Evolutionary conservation across 2,888 invertebrate species (phyloP).

Genomic region (Chrysolina haemoptera): DNA sequence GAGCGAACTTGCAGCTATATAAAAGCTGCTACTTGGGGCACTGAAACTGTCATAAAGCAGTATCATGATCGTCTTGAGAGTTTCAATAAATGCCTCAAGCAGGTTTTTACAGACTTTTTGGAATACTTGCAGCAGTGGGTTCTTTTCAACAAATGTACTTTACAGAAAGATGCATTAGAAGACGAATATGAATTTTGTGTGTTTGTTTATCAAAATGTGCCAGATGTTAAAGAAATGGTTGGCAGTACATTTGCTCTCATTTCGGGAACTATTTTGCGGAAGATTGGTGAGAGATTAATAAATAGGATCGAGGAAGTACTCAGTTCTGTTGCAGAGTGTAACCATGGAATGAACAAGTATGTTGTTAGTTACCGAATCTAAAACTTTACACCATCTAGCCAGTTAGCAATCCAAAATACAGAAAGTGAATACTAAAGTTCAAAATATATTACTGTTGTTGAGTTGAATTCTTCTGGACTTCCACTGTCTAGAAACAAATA

Average conservation of each 20-base stretch:
- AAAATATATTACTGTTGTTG: too few relatives aligned
- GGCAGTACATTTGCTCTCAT: constrained; percentile 82
- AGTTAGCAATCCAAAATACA: too few relatives aligned
- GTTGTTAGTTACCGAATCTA: neutral
- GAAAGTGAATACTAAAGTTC: too few relatives aligned
- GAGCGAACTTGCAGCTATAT: constrained; percentile 37
- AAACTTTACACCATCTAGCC: neutral
- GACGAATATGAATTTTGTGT: constrained; percentile 92
- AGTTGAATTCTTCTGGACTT: too few relatives aligned
- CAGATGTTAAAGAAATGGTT: constrained; percentile 79
- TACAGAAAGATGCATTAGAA: constrained; percentile 84
- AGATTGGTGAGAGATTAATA: constrained; percentile 70
- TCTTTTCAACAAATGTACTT: constrained; percentile 75
- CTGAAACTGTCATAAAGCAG: constrained; percentile 69
- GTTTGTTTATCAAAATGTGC: constrained; percentile 82
- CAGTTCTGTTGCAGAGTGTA: constrained; percentile 58
- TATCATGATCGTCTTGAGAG: constrained; percentile 77
- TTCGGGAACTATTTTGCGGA: constrained; percentile 70
- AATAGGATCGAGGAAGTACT: constrained; percentile 67
- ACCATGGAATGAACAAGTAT: constrained; percentile 62
- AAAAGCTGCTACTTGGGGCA: constrained; percentile 67
- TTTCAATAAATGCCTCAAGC: constrained; percentile 82
- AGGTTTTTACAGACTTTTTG: constrained; percentile 80
- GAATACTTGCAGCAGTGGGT: constrained; percentile 91
- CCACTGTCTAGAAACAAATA: too few relatives aligned